Evolutionary conservation across 2,113 vertebrate genomes (phyloP).

Genomic region (Turdus rufiventris): DNA sequence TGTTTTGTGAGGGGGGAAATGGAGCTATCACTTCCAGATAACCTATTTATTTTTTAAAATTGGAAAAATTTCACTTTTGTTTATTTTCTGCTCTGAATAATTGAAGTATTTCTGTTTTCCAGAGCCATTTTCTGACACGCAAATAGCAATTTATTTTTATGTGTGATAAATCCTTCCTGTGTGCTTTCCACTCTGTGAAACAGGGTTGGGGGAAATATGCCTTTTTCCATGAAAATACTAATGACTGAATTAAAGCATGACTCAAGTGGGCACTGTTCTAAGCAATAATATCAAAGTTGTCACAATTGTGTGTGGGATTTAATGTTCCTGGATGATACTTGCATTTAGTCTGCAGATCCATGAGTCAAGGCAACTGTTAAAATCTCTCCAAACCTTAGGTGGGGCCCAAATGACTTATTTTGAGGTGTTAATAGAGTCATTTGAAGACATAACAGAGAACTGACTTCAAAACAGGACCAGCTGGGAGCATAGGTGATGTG

Average conservation of each 20-base stretch:
- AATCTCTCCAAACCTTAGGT: background rate
- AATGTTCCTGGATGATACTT: background rate
- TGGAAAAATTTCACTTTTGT: background rate
- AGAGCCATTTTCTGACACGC: background rate
- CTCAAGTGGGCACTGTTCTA: background rate
- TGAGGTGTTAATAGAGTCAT: background rate
- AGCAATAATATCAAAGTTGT: background rate
- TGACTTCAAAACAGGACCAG: background rate
- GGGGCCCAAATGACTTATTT: background rate
- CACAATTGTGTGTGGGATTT: background rate
- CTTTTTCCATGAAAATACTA: background rate
- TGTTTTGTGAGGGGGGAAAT: background rate
- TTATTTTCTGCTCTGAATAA: constrained; percentile 22
- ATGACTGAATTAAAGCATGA: constrained; percentile 15
- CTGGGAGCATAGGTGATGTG: background rate
- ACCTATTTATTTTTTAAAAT: constrained; percentile 17
- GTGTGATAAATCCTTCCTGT: constrained; percentile 13
- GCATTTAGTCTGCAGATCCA: background rate
- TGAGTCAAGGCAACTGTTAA: background rate
- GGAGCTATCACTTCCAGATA: background rate
- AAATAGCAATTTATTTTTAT: constrained; percentile 33
- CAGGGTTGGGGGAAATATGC: background rate
- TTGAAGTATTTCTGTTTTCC: constrained; percentile 10
- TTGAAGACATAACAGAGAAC: background rate
- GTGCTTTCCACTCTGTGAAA: background rate